Evolutionary conservation across 2,888 invertebrate species (phyloP).

Genomic region (Sinodicranocentrus sp.): DNA sequence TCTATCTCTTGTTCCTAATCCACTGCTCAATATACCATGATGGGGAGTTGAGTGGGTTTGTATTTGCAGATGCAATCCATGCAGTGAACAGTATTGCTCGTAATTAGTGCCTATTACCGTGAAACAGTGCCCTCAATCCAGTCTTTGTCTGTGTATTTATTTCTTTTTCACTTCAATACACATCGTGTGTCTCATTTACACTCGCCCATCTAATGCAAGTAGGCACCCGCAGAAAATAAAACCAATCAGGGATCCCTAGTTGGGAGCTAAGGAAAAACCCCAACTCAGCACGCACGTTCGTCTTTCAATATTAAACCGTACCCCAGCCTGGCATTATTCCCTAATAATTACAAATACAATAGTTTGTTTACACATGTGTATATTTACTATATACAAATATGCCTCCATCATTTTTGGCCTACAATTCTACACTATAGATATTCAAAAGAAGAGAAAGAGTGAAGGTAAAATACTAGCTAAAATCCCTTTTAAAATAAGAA

Average conservation of each 20-base stretch:
- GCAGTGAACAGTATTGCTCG: slow-evolving; percentile 48
- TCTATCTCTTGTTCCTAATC: slow-evolving; percentile 31
- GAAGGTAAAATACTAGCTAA: not conserved
- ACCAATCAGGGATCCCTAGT: slow-evolving; percentile 10
- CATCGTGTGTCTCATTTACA: slow-evolving; percentile 42
- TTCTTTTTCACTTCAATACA: slow-evolving; percentile 59
- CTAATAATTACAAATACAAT: slow-evolving; percentile 55
- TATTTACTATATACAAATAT: not conserved
- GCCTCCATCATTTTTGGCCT: slow-evolving; percentile 11
- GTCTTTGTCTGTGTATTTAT: slow-evolving; percentile 24
- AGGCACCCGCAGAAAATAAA: not conserved
- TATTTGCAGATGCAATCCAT: too few relatives aligned
- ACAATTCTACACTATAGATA: slow-evolving; percentile 2
- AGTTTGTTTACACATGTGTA: not conserved
- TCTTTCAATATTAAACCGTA: not conserved
- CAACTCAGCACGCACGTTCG: slow-evolving; percentile 13
- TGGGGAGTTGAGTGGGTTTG: too few relatives aligned
- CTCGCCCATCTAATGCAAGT: slow-evolving; percentile 7
- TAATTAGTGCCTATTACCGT: slow-evolving; percentile 70
- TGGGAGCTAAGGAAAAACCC: not conserved
- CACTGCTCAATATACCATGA: not conserved
- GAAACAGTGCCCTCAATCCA: slow-evolving; percentile 71
- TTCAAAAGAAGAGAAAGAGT: not conserved
- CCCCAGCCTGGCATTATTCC: slow-evolving; percentile 40
- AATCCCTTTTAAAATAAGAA: slow-evolving; percentile 1